Evolutionary conservation across 2,888 invertebrate species (phyloP), one percentile per base, ranked within the genome.

Genomic region (Diarsia dahlii): DNA sequence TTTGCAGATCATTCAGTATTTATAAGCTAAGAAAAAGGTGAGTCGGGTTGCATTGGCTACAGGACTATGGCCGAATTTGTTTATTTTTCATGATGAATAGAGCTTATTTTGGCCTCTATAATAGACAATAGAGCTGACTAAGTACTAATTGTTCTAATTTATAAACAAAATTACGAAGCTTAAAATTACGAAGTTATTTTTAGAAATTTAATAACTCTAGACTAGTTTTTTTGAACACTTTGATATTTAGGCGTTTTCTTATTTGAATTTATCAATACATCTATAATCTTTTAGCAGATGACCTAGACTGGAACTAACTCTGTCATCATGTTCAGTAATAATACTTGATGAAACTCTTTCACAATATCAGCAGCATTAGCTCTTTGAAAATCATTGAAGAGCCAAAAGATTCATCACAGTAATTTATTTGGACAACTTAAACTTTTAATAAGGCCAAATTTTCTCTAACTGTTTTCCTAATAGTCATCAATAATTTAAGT

Each of bases 1-100:
- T 76, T 77, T 74, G 81, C 86, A 82, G 56, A 81, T 46, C 81
- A 84, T 84, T 82, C 74, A 10, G 50, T 74, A 69, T 82, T 64
- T 72, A 56, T 20, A 81, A 76, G 82, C 73, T 20, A 60, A 60
- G 6, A 13, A 63, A 63, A 63, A 45, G 48, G 28, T 18, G 67
- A 64, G 54, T 62, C 65, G 80, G 9, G 58, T 81, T 85, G 87
- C 82, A 80, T 71, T 71, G 71, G 23, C 20, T 54, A n/a, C 54
- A 34, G n/a, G n/a, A 34, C 0, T n/a, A 34, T 6, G 34, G 15
- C 10, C 0, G 9, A 34, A 50, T 15, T 34, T 28, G 2, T 34
- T 5, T 0, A 48, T 28, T 48, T 65, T 13, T 20, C n/a, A 5
- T 39, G 6, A 39, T 12, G 6, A n/a, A 67, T 3, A 66, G 9